A percentile compares a stretch with the other conserved stretches of the same genome.
Evolutionary conservation across 2,113 vertebrate species (phyloP).

Genomic region (Macaca nemestrina): DNA sequence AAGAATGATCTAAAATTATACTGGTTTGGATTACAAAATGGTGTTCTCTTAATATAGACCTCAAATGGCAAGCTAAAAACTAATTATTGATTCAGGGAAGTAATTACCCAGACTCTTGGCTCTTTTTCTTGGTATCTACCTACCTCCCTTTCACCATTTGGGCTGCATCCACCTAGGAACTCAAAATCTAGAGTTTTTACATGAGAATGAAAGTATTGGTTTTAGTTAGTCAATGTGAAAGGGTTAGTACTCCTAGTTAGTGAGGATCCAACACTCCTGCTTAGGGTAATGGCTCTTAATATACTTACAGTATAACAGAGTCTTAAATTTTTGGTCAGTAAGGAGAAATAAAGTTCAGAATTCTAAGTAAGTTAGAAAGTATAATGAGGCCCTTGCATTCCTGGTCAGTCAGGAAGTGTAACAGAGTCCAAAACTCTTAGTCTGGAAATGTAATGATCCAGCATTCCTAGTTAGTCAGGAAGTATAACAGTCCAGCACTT

Average conservation of each 20-base stretch:
- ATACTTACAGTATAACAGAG: not conserved
- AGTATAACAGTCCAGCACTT: not conserved
- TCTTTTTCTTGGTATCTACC: not conserved
- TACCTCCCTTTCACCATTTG: not conserved
- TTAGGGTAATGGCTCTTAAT: not conserved
- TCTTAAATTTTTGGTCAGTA: conserved; percentile 43
- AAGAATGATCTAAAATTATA: conserved; percentile 30
- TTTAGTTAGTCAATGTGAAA: not conserved
- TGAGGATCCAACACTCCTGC: not conserved
- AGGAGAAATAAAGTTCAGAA: conserved; percentile 42
- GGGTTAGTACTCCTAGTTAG: not conserved
- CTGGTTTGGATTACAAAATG: not conserved
- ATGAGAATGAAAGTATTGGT: not conserved
- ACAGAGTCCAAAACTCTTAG: not conserved
- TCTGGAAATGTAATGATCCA: conserved; percentile 53
- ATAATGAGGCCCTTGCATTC: conserved; percentile 47
- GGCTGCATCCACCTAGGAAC: not conserved
- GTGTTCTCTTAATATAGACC: not conserved
- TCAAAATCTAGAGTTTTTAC: not conserved
- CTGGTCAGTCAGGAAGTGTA: conserved; percentile 46
- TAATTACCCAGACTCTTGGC: not conserved
- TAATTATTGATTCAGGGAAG: not conserved
- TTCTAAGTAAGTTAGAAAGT: conserved; percentile 57
- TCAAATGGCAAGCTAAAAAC: not conserved
- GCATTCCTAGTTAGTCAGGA: conserved; percentile 45